Evolutionary conservation across 35 echinoderm and acorn worm genomes (phyloP), one percentile per base, ranked within the genome.

Genomic region (Anneissia japonica): DNA sequence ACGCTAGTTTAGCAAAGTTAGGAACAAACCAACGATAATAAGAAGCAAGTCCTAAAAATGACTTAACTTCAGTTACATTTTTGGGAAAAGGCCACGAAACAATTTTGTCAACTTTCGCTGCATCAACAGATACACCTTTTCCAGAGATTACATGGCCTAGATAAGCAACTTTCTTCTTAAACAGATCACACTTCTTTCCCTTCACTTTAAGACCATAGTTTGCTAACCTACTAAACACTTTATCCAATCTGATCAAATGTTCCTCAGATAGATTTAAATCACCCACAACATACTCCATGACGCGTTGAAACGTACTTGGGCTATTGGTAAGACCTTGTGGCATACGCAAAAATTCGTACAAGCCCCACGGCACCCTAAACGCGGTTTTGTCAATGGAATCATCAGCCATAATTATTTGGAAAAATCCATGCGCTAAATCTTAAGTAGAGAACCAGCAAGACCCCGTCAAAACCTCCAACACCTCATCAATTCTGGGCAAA

Each of bases 1-100:
- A 78, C 9, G 75, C 85, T 38, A 87, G 77, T 1, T 79, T 78
- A 0, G 85, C 74, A 87, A 87, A 87, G 37, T 33, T 33, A 30
- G 4, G 73, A 28, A 75, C 23, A 26, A 75, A 75, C 4, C 73
- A 23, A 9, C 73, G 4, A 33, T 75, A 75, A 75, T 75, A 75
- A 7, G 73, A 75, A 5, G 73, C 4, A 28, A 75, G 32, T 9
- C 73, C 73, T 5, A 75, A 7, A 26, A 75, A 75, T 9, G 26
- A 30, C 23, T 33, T 28, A 4, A 75, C 4, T 26, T 75, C 73
- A 75, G 73, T 75, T 5, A 4, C 4, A 30, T 28, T 30, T 33
- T 75, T 75, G 4, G 73, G 73, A 9, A 26, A 5, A 30, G 73
- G 73, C 73, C 73, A 75, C 26, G 26, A 28, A 4, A 30, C 4